Conservation (phyloP, 2,797 vertebrate genomes). For the Phaenicophaeus curvirostris region DNA sequence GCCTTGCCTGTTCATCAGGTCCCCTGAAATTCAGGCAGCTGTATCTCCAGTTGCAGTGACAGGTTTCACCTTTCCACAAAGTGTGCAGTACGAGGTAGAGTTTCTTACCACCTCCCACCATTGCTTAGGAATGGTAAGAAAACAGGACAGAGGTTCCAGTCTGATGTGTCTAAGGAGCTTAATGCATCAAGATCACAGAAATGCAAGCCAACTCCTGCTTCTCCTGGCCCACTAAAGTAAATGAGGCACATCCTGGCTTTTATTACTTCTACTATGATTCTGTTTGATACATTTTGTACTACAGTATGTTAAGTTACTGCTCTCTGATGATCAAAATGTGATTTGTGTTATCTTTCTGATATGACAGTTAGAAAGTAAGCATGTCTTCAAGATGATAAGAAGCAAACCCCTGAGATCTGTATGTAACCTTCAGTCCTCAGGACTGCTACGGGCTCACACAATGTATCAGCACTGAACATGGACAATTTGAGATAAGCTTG, state of each 20-base stretch:
- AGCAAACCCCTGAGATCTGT: neutral
- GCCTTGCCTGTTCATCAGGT: conserved; percentile 49
- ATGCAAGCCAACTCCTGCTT: neutral
- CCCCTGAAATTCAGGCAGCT: neutral
- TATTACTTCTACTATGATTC: neutral
- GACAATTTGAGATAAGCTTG: neutral
- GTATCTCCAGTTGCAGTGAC: neutral
- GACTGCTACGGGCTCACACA: neutral
- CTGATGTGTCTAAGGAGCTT: neutral
- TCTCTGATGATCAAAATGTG: neutral
- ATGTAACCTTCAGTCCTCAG: neutral
- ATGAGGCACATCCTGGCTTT: neutral
- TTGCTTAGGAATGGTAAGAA: neutral
- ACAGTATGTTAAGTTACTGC: neutral
- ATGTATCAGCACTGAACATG: neutral
- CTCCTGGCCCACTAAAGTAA: neutral
- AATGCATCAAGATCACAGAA: neutral
- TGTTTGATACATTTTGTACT: neutral
- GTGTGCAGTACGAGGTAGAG: neutral
- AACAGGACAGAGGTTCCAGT: neutral
- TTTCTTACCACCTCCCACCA: neutral
- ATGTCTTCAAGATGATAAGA: neutral
- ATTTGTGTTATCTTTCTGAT: neutral
- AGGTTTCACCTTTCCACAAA: neutral
- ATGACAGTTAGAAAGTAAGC: neutral